Conservation (phyloP, 2,797 vertebrate genomes). For the Karalla daura region DNA sequence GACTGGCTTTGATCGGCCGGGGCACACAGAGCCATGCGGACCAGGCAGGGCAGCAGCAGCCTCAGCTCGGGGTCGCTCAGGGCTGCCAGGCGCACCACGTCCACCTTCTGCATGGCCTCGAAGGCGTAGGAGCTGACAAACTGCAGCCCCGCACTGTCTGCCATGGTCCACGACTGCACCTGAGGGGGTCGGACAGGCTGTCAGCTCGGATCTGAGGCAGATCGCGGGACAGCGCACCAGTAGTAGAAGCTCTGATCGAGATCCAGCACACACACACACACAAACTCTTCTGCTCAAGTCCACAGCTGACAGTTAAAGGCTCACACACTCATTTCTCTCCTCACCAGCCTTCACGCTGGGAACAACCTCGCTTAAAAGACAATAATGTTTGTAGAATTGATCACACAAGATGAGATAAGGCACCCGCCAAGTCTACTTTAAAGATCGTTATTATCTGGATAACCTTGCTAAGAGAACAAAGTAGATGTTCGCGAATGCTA, state of each 20-base stretch:
- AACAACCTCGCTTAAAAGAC: accelerated
- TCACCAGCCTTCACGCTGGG: too few relatives aligned
- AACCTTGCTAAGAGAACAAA: conserved; percentile 5
- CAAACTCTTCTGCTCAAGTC: too few relatives aligned
- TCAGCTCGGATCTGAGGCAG: not conserved
- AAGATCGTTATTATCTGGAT: not conserved
- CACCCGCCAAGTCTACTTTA: not conserved
- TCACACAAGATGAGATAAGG: too few relatives aligned
- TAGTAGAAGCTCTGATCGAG: too few relatives aligned
- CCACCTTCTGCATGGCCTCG: conserved; percentile 99
- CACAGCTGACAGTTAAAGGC: not conserved
- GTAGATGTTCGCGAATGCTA: not conserved
- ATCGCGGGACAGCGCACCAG: not conserved
- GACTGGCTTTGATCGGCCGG: conserved; percentile 97
- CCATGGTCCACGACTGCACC: conserved; percentile 76
- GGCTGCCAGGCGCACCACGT: conserved; percentile 91
- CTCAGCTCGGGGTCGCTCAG: conserved; percentile 95
- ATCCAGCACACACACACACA: too few relatives aligned
- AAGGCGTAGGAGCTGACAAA: conserved; percentile 96
- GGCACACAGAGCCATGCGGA: conserved; percentile 97
- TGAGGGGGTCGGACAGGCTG: not conserved
- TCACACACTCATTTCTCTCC: not conserved
- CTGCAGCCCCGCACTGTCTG: conserved; percentile 89
- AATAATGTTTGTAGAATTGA: not conserved
- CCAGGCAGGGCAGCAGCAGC: conserved; percentile 94